A percentile compares a stretch with the other conserved stretches of the same genome.
These are phyloP conservation scores for Heliornis fulica DNA, from an alignment of 2,113 vertebrate genomes.

Conservation along the genomic window DNA sequence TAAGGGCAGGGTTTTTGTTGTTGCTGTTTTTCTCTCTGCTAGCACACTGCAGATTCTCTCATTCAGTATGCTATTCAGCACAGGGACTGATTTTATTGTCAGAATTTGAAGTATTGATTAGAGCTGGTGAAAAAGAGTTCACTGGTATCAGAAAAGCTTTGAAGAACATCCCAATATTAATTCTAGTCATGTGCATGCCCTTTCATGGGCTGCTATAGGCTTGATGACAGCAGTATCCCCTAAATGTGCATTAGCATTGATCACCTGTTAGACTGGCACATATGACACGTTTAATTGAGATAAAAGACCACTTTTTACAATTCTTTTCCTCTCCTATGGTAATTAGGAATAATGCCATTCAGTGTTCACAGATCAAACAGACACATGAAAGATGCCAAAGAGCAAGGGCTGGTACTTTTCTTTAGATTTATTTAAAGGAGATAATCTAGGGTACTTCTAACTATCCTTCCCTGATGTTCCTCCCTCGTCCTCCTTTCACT, in stretches of 20 bases:
- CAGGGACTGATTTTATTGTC: slow-evolving; percentile 6
- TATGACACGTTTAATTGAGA: not conserved
- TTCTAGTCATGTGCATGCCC: not conserved
- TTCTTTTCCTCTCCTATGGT: not conserved
- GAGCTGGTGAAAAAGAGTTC: not conserved
- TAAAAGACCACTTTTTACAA: not conserved
- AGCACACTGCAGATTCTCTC: not conserved
- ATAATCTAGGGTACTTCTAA: not conserved
- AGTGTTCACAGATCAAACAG: not conserved
- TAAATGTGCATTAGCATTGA: slow-evolving; percentile 12
- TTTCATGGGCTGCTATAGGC: not conserved
- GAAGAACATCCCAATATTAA: not conserved
- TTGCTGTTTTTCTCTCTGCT: not conserved
- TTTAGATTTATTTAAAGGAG: not conserved
- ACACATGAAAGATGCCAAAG: not conserved
- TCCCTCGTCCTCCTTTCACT: not conserved
- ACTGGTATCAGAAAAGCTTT: not conserved
- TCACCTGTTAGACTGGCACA: not conserved
- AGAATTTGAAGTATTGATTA: slow-evolving; percentile 38
- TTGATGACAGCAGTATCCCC: not conserved
- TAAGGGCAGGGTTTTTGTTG: not conserved
- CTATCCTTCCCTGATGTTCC: not conserved
- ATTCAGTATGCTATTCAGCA: not conserved
- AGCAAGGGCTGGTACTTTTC: not conserved
- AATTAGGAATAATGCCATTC: not conserved